These are phyloP conservation scores for Gracilinanus agilis DNA, from an alignment of 2,113 vertebrate genomes.

Conservation along the genomic window DNA sequence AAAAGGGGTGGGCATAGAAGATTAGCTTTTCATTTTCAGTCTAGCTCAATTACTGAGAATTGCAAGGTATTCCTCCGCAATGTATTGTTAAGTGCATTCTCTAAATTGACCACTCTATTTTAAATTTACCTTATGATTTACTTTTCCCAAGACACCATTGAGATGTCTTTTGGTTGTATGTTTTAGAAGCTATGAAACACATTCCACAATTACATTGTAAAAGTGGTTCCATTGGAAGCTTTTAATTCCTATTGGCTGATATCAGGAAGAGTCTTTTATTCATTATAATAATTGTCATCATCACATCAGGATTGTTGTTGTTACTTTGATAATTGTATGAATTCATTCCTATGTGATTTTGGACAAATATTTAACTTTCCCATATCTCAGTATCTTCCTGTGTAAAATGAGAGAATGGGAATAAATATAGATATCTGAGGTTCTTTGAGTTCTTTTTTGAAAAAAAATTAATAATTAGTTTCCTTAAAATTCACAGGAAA, in stretches of 20 bases:
- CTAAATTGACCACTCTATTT: not conserved
- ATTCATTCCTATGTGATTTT: not conserved
- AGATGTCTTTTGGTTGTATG: not conserved
- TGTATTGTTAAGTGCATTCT: constrained; percentile 16
- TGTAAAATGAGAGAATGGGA: not conserved
- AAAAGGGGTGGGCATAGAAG: constrained; percentile 1
- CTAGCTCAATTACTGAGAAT: not conserved
- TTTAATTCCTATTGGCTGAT: not conserved
- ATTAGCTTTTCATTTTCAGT: not conserved
- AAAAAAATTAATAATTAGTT: too few relatives aligned
- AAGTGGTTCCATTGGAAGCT: not conserved
- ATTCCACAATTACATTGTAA: not conserved
- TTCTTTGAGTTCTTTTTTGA: not conserved
- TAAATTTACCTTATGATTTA: constrained; percentile 13
- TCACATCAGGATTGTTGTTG: not conserved
- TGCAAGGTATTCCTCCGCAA: not conserved
- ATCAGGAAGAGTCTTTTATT: not conserved
- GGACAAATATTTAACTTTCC: not conserved
- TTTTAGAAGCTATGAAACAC: constrained; percentile 26
- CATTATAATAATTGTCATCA: constrained; percentile 9
- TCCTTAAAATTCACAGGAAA: too few relatives aligned
- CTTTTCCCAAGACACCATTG: constrained; percentile 27
- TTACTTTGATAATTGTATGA: not conserved
- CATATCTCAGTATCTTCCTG: not conserved
- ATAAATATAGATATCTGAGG: not conserved